Evolutionary conservation across 1,140 invertebrate species (phyloP).

Genomic region (Listronotus bonariensis): DNA sequence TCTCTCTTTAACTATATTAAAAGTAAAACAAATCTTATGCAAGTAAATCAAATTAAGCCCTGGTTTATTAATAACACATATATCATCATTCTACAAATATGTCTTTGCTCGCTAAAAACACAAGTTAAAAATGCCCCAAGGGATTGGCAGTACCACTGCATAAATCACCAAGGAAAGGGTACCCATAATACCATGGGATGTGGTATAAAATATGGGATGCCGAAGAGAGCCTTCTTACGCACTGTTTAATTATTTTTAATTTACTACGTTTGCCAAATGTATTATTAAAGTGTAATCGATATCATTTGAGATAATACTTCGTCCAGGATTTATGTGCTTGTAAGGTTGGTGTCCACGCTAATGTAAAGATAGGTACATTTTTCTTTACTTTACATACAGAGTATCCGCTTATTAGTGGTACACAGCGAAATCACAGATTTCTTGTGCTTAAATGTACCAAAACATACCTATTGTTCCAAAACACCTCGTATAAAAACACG

Average conservation of each 20-base stretch:
- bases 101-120: slow-evolving; percentile 10
- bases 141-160: slow-evolving; percentile 29
- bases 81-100: not conserved
- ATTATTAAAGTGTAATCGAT: slow-evolving; percentile 50
- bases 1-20: too few species aligned
- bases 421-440: too few species aligned
- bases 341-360: slow-evolving; percentile 14
- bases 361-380: slow-evolving; percentile 1
- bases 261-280: slow-evolving; percentile 45
- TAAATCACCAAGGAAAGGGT: slow-evolving; percentile 31
- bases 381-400: too few species aligned
- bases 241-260: slow-evolving; percentile 51
- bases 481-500: too few species aligned
- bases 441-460: too few species aligned
- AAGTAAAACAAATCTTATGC: too few species aligned
- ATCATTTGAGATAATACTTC: slow-evolving; percentile 44
- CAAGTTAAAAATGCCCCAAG: slow-evolving; percentile 19
- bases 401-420: too few species aligned
- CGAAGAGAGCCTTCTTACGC: slow-evolving; percentile 34
- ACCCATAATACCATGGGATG: slow-evolving; percentile 33
- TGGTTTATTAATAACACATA: slow-evolving; percentile 3
- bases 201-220: slow-evolving; percentile 31
- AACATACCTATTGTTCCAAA: too few species aligned
- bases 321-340: slow-evolving; percentile 16
- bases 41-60: too few species aligned